A percentile compares a stretch with the other conserved stretches of the same genome.
phyloP scores from a whole-genome alignment of 2,113 vertebrate species.

The Lutjanus erythropterus region DNA sequence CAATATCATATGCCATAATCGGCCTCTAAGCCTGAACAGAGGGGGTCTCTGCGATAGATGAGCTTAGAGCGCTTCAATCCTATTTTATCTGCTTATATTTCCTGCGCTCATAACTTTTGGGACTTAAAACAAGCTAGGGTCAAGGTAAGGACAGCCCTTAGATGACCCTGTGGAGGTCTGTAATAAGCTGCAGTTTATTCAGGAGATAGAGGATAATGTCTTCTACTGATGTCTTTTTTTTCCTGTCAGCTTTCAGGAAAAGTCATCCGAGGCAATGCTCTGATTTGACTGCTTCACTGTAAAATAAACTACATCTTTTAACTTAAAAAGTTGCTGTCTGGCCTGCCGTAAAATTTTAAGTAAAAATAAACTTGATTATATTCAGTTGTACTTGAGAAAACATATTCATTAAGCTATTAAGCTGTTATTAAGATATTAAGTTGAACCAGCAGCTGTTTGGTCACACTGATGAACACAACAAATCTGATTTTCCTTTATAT shows the following conservation, averaged over 20 bases:
- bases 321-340: no score
- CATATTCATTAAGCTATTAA: no score
- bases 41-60: constrained; percentile 71
- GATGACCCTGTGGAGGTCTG: constrained; percentile 22
- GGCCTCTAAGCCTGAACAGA: constrained; percentile 69
- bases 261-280: neutral
- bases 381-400: no score
- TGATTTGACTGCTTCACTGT: neutral
- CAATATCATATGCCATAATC: constrained; percentile 82
- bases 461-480: no score
- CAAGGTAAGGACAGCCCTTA: constrained; percentile 54
- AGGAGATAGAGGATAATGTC: neutral
- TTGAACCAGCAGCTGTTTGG: no score
- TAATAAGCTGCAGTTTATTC: constrained; percentile 4
- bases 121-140: constrained; percentile 69
- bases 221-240: neutral
- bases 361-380: no score
- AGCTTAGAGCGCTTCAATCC: constrained; percentile 74
- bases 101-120: constrained; percentile 64
- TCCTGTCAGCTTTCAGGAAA: constrained; percentile 11
- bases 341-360: no score
- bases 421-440: no score
- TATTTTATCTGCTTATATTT: constrained; percentile 77
- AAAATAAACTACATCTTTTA: no score
- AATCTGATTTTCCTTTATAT: no score